A percentile compares a stretch with the other conserved stretches of the same genome.
These are phyloP conservation scores for Brachionichthys hirsutus DNA, from an alignment of 2,113 vertebrate species.

Conservation along the genomic window DNA sequence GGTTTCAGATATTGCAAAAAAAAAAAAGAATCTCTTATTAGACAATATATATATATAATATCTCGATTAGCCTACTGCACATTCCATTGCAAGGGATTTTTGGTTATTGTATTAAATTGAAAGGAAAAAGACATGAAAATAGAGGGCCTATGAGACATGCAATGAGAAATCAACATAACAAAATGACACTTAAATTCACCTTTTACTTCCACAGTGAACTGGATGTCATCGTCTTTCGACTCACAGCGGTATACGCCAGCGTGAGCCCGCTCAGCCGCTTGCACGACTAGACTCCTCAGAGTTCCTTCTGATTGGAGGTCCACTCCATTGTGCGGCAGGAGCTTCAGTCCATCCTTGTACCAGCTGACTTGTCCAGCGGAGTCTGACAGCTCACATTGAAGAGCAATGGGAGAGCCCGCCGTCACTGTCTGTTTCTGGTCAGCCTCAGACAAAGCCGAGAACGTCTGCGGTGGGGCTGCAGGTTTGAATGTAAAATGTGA, in stretches of 20 bases:
- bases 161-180: too few relatives aligned
- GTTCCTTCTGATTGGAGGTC: slow-evolving; percentile 70
- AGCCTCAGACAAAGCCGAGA: slow-evolving; percentile 64
- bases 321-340: slow-evolving; percentile 56
- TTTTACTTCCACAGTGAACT: slow-evolving; percentile 76
- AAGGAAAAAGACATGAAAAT: background rate
- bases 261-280: slow-evolving; percentile 67
- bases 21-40: slow-evolving; percentile 50
- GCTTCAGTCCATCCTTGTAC: slow-evolving; percentile 70
- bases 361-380: slow-evolving; percentile 62
- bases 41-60: background rate
- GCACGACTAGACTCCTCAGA: slow-evolving; percentile 67
- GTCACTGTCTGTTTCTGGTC: slow-evolving; percentile 65
- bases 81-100: slow-evolving; percentile 11
- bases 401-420: slow-evolving; percentile 59
- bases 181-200: slow-evolving; percentile 67
- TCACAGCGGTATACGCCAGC: slow-evolving; percentile 73
- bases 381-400: slow-evolving; percentile 69
- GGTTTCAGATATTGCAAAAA: slow-evolving; percentile 62
- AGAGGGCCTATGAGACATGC: slow-evolving; percentile 3
- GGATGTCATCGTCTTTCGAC: slow-evolving; percentile 71
- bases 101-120: background rate
- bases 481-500: slow-evolving; percentile 60
- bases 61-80: background rate
- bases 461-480: slow-evolving; percentile 71